Percentiles rank a stretch among this genome's conserved stretches.
Conservation (phyloP, 2,797 vertebrate genomes). For the Chaetophractus vellerosus region DNA sequence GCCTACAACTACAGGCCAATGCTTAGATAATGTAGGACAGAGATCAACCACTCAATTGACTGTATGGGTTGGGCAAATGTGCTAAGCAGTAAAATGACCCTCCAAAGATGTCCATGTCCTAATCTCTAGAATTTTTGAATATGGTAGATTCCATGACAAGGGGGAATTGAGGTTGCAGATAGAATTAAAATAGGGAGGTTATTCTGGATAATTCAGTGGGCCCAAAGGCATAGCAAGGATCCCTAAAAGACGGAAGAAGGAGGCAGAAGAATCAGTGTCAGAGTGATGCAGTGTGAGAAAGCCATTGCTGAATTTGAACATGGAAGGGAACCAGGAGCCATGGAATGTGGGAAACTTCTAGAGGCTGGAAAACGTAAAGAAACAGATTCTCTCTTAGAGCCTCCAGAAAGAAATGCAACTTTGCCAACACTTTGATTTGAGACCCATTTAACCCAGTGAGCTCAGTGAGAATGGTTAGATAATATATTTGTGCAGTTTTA, state of each 20-base stretch:
- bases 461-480: neutral
- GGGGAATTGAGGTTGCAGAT: too few species aligned
- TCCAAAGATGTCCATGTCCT: neutral
- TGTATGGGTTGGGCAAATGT: neutral
- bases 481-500: neutral
- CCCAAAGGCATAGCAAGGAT: too few species aligned
- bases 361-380: neutral
- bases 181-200: too few species aligned
- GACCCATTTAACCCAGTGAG: neutral
- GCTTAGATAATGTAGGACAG: neutral
- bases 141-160: neutral
- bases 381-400: neutral
- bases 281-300: neutral
- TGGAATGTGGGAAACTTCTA: neutral
- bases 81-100: neutral
- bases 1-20: neutral
- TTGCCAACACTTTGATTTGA: neutral
- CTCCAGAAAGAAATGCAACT: neutral
- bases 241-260: neutral
- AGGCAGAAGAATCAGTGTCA: neutral
- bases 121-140: neutral
- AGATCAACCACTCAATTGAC: neutral
- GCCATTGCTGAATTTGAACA: neutral
- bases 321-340: neutral
- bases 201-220: too few species aligned